phyloP scores from a whole-genome alignment of 2,113 vertebrate genomes.

The Nicator chloris region DNA sequence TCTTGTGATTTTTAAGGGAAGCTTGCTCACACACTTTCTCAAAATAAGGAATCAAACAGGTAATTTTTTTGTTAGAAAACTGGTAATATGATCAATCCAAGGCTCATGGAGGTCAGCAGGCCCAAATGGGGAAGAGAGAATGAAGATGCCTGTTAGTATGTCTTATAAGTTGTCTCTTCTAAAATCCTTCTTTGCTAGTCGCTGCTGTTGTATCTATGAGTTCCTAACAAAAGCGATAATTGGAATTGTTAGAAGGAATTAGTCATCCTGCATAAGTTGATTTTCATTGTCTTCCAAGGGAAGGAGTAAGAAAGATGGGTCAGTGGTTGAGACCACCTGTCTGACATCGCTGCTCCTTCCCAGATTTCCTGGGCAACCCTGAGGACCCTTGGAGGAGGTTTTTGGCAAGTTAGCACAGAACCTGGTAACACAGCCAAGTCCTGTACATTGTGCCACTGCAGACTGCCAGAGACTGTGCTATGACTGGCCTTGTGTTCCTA shows the following conservation, averaged over 20 bases:
- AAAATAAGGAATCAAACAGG: neutral
- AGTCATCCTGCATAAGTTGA: neutral
- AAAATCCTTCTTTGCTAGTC: neutral
- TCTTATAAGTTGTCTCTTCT: neutral
- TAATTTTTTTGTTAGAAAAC: neutral
- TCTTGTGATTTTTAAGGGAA: neutral
- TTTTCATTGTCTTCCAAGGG: neutral
- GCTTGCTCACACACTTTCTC: neutral
- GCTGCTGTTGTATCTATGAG: neutral
- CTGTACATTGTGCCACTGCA: neutral
- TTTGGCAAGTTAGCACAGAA: neutral
- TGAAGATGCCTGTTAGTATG: neutral
- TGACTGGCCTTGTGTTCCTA: neutral
- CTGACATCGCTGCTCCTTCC: neutral
- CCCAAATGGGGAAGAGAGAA: neutral
- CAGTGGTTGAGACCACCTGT: neutral
- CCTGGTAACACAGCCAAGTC: neutral
- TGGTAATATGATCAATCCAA: fast-evolving
- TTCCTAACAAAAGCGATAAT: neutral
- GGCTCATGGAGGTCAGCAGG: neutral
- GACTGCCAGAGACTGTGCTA: neutral
- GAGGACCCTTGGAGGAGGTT: neutral
- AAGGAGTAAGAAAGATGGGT: neutral
- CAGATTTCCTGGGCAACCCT: neutral
- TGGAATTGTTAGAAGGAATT: neutral